These are phyloP conservation scores for Gila robusta DNA, from an alignment of 2,797 vertebrate genomes.

Conservation along the genomic window DNA sequence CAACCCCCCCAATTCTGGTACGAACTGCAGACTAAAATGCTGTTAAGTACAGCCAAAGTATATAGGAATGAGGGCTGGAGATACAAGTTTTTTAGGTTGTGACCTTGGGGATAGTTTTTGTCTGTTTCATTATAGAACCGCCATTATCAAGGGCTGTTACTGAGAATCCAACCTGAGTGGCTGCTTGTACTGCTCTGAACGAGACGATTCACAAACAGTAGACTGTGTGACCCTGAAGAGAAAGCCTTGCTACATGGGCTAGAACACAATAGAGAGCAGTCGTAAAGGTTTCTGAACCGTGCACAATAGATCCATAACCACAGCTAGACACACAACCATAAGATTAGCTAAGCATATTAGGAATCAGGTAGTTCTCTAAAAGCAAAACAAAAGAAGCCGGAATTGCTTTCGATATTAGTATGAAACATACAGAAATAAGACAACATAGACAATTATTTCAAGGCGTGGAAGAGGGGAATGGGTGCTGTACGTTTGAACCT, in stretches of 20 bases:
- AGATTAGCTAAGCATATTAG: conserved; percentile 42
- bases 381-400: conserved; percentile 71
- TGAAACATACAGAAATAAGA: conserved; percentile 43
- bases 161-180: conserved; percentile 26
- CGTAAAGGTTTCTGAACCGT: conserved; percentile 45
- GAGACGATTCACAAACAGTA: conserved; percentile 33
- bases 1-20: not conserved
- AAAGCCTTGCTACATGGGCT: conserved; percentile 30
- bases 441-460: conserved; percentile 63
- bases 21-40: not conserved
- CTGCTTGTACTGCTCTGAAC: conserved; percentile 12
- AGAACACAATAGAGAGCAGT: conserved; percentile 34
- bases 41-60: conserved; percentile 20
- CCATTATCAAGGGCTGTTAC: conserved; percentile 18
- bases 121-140: not conserved
- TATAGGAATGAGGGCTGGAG: not conserved
- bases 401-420: conserved; percentile 69
- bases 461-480: conserved; percentile 21
- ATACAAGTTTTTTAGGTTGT: conserved; percentile 26
- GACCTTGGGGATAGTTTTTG: conserved; percentile 35
- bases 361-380: conserved; percentile 65
- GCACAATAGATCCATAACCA: conserved; percentile 47
- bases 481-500: conserved; percentile 58
- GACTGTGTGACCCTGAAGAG: conserved; percentile 42
- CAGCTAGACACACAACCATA: conserved; percentile 30